Evolutionary conservation across 2,113 vertebrate species (phyloP).

Genomic region (Pseudonaja textilis): DNA sequence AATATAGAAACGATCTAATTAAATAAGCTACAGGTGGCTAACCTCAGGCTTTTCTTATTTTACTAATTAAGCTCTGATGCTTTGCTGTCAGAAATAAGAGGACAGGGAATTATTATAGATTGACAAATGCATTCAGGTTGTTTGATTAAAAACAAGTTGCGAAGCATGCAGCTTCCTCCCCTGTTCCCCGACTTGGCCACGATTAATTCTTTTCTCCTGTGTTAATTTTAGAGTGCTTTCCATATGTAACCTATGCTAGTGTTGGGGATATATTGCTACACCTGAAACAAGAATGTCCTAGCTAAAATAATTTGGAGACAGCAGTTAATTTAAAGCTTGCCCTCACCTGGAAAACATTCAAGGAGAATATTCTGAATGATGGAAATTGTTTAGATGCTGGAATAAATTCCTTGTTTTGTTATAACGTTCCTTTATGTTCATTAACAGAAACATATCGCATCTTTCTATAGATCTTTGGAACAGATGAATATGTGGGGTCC

Average conservation of each 20-base stretch:
- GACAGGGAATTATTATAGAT: background rate
- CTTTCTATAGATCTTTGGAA: background rate
- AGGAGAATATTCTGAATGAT: conserved; percentile 21
- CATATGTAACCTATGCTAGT: conserved; percentile 40
- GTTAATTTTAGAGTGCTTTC: conserved; percentile 47
- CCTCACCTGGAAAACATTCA: conserved; percentile 57
- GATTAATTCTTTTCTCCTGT: conserved; percentile 10
- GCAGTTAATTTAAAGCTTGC: conserved; percentile 60
- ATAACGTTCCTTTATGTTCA: conserved; percentile 39
- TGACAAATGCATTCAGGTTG: background rate
- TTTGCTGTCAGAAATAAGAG: background rate
- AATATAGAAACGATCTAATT: background rate
- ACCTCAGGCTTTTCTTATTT: background rate
- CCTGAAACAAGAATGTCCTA: conserved; percentile 47
- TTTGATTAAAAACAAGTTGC: background rate
- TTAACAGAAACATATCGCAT: conserved; percentile 37
- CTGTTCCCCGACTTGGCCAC: background rate
- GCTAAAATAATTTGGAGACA: conserved; percentile 53
- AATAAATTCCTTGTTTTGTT: conserved; percentile 48
- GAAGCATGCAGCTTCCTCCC: background rate
- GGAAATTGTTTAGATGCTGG: conserved; percentile 38
- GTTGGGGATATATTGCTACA: conserved; percentile 33
- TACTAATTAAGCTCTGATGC: conserved; percentile 6
- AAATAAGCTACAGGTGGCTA: background rate
- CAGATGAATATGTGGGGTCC: too few relatives aligned